Base-by-base conservation (phyloP, 2,888 invertebrate genomes). In the Pammene fasciana region DNA sequence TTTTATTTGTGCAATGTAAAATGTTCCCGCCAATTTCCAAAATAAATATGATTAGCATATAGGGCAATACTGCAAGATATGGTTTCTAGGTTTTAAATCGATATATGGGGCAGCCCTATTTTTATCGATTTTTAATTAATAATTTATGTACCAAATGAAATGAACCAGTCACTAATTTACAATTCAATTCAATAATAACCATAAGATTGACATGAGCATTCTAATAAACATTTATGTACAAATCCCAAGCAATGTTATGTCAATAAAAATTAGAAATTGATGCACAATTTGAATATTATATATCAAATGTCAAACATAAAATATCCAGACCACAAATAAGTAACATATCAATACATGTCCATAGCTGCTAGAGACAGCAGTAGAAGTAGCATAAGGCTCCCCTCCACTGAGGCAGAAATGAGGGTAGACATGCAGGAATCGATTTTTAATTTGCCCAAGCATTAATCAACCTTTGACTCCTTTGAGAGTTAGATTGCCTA, bases 101-200 rank as follows among this genome's bases (percentile, higher is more conserved):
- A n/a, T n/a, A n/a, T n/a, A n/a, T n/a, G n/a, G n/a, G n/a, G n/a
- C n/a, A n/a, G n/a, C n/a, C n/a, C n/a, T n/a, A n/a, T n/a, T n/a
- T n/a, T n/a, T n/a, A n/a, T n/a, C n/a, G n/a, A n/a, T n/a, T n/a
- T n/a, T n/a, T n/a, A n/a, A n/a, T n/a, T n/a, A 90, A 87, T 86
- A 87, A 88, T 89, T 89, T 89, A 89, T 86, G 74, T 79, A 78
- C 78, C 75, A 74, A 75, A 79, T 74, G 65, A 65, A 70, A 79
- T 74, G 65, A 65, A 65, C 46, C 67, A 65, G 64, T 65, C 65
- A 68, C 59, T 46, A 48, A 62, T 62, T 59, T 38, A 70, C 43
- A 65, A 45, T 57, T 18, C 46, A 59, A 52, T 46, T 38, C 18
- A 36, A 68, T 52, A 45, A 36, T 55, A 70, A 59, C 74, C 71